phyloP scores from a whole-genome alignment of 2,113 vertebrate genomes.

The Terrapene triunguis region DNA sequence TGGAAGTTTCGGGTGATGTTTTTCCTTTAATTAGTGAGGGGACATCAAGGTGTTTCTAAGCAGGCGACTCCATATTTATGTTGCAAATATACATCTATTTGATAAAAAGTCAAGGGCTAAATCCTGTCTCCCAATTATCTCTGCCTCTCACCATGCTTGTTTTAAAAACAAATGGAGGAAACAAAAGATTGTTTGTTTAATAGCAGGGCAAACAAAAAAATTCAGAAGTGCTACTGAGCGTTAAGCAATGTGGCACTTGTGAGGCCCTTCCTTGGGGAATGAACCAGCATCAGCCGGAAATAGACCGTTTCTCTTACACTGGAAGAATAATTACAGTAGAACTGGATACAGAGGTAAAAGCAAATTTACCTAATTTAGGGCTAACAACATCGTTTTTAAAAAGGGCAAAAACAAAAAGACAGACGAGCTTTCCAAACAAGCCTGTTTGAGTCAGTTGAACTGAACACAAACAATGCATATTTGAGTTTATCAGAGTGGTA shows the following conservation, averaged over 20 bases:
- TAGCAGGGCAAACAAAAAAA: neutral
- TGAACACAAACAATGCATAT: rapidly evolving
- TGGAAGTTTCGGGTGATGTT: neutral
- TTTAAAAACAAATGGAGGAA: neutral
- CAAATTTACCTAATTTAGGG: neutral
- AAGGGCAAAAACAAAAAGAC: neutral
- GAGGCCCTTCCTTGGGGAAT: neutral
- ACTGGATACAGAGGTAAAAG: rapidly evolving
- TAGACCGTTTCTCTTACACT: neutral
- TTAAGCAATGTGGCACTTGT: neutral
- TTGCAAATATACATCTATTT: neutral
- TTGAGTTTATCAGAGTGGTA: rapidly evolving
- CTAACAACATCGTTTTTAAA: neutral
- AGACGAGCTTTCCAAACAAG: neutral
- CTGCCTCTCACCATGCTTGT: neutral
- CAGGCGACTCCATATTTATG: neutral
- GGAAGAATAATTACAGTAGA: neutral
- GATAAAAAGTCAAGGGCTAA: neutral
- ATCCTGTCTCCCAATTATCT: neutral
- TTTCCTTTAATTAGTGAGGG: neutral
- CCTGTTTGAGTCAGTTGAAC: neutral
- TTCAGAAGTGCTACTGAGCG: neutral
- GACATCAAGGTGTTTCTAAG: neutral
- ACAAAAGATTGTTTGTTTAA: neutral
- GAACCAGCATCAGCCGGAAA: neutral